Evolutionary conservation across 1,140 invertebrate species (phyloP), one percentile per base, ranked within the genome.

Genomic region (Drusus annulatus): DNA sequence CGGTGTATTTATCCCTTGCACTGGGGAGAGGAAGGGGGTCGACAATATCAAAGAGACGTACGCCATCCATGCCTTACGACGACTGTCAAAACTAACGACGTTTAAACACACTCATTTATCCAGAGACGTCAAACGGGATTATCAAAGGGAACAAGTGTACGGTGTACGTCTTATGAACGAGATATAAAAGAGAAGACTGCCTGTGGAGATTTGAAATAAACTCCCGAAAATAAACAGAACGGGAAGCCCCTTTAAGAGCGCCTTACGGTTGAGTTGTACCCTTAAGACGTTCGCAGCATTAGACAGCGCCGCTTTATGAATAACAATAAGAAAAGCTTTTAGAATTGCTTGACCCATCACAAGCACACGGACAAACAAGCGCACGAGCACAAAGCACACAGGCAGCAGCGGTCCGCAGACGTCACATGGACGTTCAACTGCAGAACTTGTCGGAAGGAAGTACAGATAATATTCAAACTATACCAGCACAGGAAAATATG

Each of bases 91-190:
- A 58, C 28, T 62, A 76, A 76, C 63, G 23, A 76, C 31, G 63
- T 76, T 76, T 62, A 76, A 76, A 76, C 71, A 62, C 56, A 76
- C 58, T 76, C 74, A 76, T 76, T 76, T 76, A 76, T 76, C 74
- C 56, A 21, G 45, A 78, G 52, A 78, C 23, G 60, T 69, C 60
- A 78, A 56, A 65, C 62, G 45, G 51, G 63, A 68, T 78, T 54
- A 63, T 78, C 75, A 78, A 78, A 78, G 58, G 58, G 28, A 52
- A 68, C 28, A 77, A 25, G 21, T 28, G 5, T 5, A n/a, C n/a
- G n/a, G n/a, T 63, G 19, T 28, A 17, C 28, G 16, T 45, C 45
- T 65, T 68, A 77, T 77, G n/a, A 21, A 15, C 60, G n/a, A 16
- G 5, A 63, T 45, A 45, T 25, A 50, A 71, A 71, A 51, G 68